Percentiles rank a stretch among this genome's conserved stretches.
Evolutionary conservation across 92 coral and sea anemone genomes (phyloP).

Genomic region (Epizoanthus stellaris): DNA sequence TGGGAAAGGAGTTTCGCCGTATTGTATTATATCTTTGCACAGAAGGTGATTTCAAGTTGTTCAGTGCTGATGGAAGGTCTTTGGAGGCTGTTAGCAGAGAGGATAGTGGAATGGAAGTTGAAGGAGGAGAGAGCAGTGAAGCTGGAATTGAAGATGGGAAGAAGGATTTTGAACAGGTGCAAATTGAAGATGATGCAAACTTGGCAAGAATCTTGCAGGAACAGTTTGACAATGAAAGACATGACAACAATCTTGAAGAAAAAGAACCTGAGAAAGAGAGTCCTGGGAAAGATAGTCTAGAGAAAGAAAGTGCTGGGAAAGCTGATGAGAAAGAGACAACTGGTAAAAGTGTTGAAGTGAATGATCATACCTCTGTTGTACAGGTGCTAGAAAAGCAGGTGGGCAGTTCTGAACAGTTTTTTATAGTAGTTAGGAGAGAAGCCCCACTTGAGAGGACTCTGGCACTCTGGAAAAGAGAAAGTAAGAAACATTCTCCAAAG

Average conservation of each 20-base stretch:
- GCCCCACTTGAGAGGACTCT: constrained; percentile 38
- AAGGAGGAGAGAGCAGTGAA: neutral
- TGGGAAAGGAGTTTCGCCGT: constrained; percentile 50
- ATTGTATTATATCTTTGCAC: constrained; percentile 53
- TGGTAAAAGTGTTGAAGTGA: neutral
- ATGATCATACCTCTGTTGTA: neutral
- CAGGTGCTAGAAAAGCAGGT: neutral
- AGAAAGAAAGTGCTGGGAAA: neutral
- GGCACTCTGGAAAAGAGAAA: constrained; percentile 37
- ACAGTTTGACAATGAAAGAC: neutral
- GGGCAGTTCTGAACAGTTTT: constrained; percentile 14
- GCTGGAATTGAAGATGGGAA: neutral
- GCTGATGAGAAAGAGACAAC: neutral
- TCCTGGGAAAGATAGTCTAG: neutral
- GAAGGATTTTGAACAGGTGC: constrained; percentile 3
- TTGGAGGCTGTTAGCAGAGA: neutral
- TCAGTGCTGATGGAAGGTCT: no score
- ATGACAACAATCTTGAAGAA: neutral
- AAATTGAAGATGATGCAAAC: neutral
- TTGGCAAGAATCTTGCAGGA: neutral
- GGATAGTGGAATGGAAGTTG: neutral
- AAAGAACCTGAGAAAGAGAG: neutral
- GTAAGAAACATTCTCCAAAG: constrained; percentile 27
- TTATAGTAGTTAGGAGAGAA: constrained; percentile 35
- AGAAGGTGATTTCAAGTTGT: constrained; percentile 19